Base-by-base conservation (phyloP, 2,113 vertebrate genomes). In the Rhagologus leucostigma region DNA sequence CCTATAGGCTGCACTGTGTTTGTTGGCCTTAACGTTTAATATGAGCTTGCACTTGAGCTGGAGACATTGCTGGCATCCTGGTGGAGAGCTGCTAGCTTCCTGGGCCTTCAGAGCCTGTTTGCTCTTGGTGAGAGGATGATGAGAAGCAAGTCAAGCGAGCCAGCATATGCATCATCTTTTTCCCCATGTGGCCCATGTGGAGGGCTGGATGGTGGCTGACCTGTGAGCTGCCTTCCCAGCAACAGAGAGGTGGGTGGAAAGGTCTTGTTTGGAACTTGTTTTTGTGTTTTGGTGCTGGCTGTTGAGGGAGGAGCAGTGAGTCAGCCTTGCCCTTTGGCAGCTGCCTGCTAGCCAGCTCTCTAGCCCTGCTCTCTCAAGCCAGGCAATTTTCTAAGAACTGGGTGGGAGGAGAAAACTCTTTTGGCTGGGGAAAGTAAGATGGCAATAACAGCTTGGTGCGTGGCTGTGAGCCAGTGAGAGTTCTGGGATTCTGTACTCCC, bases 1-100 rank as follows among this genome's bases (percentile, higher is more conserved):
- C 30, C 18, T 46, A 0, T 6, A 7, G 78, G 6, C 46, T 57
- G 22, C 1, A 3, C 37, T 7, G 0, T 37, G 3, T 65, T 41
- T 83, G 23, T 37, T 52, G 37, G 18, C n/a, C 33, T 69, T 15
- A 11, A 19, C 23, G 57, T 69, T 62, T 52, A 60, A 5, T 15
- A 3, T 11, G 46, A 79, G 11, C 35, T 87, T 75, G n/a, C 2
- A 5, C 22, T 88, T 89, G 24, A 79, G 57, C 57, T 67, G 52
- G 23, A 67, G 59, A 12, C 6, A 6, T 37, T 53, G 63, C 46
- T 73, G 41, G 32, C 3, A 4, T 68, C n/a, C 9, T 56, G 39
- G 32, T 35, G n/a, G 37, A 42, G 29, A 74, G 35, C 16, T 46
- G 13, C 11, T 14, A 9, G 42, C 82, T 35, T 49, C 7, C 21